phyloP scores from a whole-genome alignment of 2,888 invertebrate species.

The Dromius quadrimaculatus region DNA sequence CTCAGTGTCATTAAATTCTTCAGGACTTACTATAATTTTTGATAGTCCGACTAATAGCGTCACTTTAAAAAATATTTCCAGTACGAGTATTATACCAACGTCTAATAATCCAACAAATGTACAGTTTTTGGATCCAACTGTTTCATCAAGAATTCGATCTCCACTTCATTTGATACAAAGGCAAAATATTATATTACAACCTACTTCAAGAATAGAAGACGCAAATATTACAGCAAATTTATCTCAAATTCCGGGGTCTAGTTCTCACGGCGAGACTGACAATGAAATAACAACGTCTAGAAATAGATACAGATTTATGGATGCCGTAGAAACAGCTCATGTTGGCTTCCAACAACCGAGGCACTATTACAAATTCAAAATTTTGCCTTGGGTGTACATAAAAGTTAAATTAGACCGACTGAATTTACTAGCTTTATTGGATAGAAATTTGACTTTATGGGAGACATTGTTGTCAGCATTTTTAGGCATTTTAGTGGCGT shows the following conservation, averaged over 20 bases:
- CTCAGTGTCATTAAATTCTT: conserved; percentile 67
- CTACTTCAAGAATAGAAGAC: conserved; percentile 53
- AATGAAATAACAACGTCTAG: conserved; percentile 69
- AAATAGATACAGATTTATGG: conserved; percentile 72
- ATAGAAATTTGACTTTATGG: conserved; percentile 86
- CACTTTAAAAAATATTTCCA: conserved; percentile 39
- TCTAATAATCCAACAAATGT: conserved; percentile 33
- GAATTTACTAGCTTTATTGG: conserved; percentile 91
- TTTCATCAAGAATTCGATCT: conserved; percentile 30
- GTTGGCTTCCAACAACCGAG: conserved; percentile 58
- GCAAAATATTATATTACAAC: conserved; percentile 48
- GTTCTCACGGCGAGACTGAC: conserved; percentile 71
- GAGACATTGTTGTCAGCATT: conserved; percentile 87
- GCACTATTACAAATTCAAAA: conserved; percentile 82
- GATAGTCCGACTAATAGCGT: conserved; percentile 62
- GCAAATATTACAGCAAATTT: conserved; percentile 60
- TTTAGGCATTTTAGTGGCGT: conserved; percentile 86
- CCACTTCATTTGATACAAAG: conserved; percentile 59
- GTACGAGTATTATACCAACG: conserved; percentile 27
- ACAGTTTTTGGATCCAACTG: conserved; percentile 32
- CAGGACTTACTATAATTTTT: conserved; percentile 64
- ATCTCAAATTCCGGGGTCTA: conserved; percentile 65
- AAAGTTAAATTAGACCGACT: conserved; percentile 94
- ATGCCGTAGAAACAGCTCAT: conserved; percentile 64
- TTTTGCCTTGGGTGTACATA: conserved; percentile 74